Evolutionary conservation across 2,797 vertebrate species (phyloP).

Genomic region (Eulemur coronatus): DNA sequence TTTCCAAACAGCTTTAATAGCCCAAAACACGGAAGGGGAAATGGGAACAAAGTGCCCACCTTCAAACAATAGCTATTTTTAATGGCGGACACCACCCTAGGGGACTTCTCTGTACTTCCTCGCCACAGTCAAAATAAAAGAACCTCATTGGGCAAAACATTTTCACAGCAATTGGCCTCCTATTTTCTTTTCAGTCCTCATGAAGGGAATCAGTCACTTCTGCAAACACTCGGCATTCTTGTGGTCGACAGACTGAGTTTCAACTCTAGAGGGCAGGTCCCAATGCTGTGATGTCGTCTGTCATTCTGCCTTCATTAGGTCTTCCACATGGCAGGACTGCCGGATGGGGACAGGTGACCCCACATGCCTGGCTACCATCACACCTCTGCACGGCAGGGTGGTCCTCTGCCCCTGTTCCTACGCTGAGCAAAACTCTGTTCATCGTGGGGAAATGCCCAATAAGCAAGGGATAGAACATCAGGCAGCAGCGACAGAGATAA

Average conservation of each 20-base stretch:
- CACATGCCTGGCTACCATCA: not conserved
- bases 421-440: accelerated
- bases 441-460: accelerated
- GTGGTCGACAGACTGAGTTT: not conserved
- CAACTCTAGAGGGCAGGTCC: not conserved
- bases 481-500: not conserved
- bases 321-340: accelerated
- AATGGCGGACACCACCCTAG: accelerated
- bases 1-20: not conserved
- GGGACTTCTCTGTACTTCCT: not conserved
- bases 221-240: too few relatives aligned
- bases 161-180: not conserved
- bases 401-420: not conserved
- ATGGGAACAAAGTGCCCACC: too few relatives aligned
- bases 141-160: accelerated
- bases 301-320: not conserved
- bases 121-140: not conserved
- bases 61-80: not conserved
- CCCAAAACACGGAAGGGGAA: too few relatives aligned
- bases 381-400: accelerated
- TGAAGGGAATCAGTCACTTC: not conserved
- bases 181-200: not conserved
- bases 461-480: accelerated
- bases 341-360: not conserved
- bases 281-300: accelerated